Percentiles rank a stretch among this genome's conserved stretches.
phyloP scores from a whole-genome alignment of 1,140 invertebrate species.

The Drosophila lini region DNA sequence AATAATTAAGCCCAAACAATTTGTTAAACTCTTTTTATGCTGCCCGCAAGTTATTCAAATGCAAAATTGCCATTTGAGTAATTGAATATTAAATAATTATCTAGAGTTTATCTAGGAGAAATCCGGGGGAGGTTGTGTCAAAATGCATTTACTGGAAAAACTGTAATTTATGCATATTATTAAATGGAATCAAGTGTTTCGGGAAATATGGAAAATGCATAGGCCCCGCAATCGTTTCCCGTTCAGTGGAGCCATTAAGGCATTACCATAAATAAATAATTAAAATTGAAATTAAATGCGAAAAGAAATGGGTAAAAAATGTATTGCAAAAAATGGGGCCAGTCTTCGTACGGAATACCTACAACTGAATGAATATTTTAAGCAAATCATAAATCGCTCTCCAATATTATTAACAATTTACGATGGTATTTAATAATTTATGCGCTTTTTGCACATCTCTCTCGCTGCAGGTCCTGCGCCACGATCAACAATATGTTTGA shows the following conservation, averaged over 20 bases:
- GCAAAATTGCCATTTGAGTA: constrained; percentile 57
- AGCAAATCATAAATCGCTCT: constrained; percentile 71
- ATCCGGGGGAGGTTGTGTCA: background rate
- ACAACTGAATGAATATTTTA: constrained; percentile 65
- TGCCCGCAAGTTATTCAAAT: constrained; percentile 39
- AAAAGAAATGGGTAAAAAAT: background rate
- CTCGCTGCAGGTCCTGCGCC: constrained; percentile 52
- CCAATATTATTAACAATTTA: constrained; percentile 72
- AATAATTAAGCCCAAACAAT: constrained; percentile 51
- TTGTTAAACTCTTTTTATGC: constrained; percentile 45
- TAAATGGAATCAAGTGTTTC: constrained; percentile 25
- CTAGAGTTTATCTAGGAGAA: constrained; percentile 38
- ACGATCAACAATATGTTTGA: constrained; percentile 72
- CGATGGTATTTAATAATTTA: constrained; percentile 65
- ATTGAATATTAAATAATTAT: constrained; percentile 72
- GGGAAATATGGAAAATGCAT: constrained; percentile 34
- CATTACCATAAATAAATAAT: constrained; percentile 73
- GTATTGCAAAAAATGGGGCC: constrained; percentile 8
- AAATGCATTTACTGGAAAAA: constrained; percentile 10
- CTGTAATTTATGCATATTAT: constrained; percentile 26
- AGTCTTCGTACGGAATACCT: constrained; percentile 11
- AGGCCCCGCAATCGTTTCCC: background rate
- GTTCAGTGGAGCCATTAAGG: constrained; percentile 55
- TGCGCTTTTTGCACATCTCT: constrained; percentile 49
- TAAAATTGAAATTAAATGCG: constrained; percentile 43